phyloP scores from a whole-genome alignment of 2,888 invertebrate genomes.

The Calliopum simillimum region DNA sequence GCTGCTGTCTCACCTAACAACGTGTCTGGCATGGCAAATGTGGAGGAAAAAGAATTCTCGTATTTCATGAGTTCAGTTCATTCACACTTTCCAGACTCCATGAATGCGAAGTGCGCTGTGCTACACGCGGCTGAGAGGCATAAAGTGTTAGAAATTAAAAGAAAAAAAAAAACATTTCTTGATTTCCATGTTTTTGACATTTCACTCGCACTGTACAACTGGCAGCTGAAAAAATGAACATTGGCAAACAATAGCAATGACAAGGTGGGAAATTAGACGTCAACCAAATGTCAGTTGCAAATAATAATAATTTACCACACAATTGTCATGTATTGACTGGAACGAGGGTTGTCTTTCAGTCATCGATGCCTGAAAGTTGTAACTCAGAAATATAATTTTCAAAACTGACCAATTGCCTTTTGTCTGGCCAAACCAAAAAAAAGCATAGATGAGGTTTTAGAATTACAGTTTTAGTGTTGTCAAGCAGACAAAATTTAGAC shows the following conservation, averaged over 20 bases:
- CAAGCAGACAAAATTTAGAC: too few species aligned
- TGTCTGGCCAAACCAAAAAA: too few species aligned
- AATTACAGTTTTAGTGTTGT: too few species aligned
- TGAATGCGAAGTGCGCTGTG: not conserved
- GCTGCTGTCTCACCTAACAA: conserved; percentile 39
- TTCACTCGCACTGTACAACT: not conserved
- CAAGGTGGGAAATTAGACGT: conserved; percentile 50
- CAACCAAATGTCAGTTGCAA: conserved; percentile 45
- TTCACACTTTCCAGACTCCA: conserved; percentile 6
- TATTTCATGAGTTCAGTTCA: conserved; percentile 11
- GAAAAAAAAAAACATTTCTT: conserved; percentile 1
- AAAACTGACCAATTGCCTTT: too few species aligned
- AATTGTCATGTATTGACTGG: too few species aligned
- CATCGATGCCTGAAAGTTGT: too few species aligned
- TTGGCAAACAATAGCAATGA: conserved; percentile 44
- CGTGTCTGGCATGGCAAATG: conserved; percentile 49
- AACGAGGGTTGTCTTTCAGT: too few species aligned
- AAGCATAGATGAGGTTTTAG: too few species aligned
- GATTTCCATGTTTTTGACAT: conserved; percentile 16
- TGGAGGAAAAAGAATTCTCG: not conserved
- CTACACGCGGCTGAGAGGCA: not conserved
- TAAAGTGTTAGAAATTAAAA: conserved; percentile 31
- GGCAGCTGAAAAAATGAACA: conserved; percentile 12
- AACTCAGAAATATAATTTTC: too few species aligned
- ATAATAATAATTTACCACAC: not conserved